Evolutionary conservation across 1,140 invertebrate species (phyloP).

Genomic region (Drosophila lini): DNA sequence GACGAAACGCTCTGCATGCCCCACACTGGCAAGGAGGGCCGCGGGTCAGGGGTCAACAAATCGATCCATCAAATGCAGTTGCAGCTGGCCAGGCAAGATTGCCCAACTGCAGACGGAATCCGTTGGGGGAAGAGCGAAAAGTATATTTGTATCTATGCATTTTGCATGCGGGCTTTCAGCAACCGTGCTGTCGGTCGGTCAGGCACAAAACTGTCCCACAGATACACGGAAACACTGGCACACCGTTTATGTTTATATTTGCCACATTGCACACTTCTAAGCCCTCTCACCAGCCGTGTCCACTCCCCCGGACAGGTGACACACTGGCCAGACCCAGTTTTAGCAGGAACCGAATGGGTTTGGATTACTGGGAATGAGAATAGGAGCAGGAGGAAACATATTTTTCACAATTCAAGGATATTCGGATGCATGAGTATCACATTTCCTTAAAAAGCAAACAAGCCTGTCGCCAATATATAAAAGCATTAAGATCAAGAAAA

Average conservation of each 20-base stretch:
- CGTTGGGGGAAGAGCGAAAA: slow-evolving; percentile 32
- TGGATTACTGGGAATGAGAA: not conserved
- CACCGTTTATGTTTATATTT: slow-evolving; percentile 56
- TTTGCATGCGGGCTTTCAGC: slow-evolving; percentile 68
- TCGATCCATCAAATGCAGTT: slow-evolving; percentile 67
- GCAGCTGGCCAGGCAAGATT: slow-evolving; percentile 40
- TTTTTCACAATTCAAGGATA: not conserved
- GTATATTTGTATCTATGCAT: slow-evolving; percentile 58
- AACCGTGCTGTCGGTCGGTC: slow-evolving; percentile 55
- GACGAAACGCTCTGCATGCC: slow-evolving; percentile 37
- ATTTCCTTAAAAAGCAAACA: not conserved
- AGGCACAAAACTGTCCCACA: slow-evolving; percentile 38
- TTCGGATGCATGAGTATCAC: not conserved
- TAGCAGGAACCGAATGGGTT: not conserved
- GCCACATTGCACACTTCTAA: slow-evolving; percentile 23
- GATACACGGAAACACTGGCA: slow-evolving; percentile 18
- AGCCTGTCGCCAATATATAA: not conserved
- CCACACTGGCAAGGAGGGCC: not conserved
- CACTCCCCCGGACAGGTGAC: not conserved
- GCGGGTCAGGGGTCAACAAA: slow-evolving; percentile 35
- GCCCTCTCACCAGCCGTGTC: slow-evolving; percentile 15
- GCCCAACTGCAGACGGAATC: slow-evolving; percentile 2
- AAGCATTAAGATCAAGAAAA: not conserved
- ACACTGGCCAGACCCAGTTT: slow-evolving; percentile 15
- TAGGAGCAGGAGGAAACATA: not conserved